Evolutionary conservation across 2,888 invertebrate genomes (phyloP).

Genomic region (Sericinus montela): DNA sequence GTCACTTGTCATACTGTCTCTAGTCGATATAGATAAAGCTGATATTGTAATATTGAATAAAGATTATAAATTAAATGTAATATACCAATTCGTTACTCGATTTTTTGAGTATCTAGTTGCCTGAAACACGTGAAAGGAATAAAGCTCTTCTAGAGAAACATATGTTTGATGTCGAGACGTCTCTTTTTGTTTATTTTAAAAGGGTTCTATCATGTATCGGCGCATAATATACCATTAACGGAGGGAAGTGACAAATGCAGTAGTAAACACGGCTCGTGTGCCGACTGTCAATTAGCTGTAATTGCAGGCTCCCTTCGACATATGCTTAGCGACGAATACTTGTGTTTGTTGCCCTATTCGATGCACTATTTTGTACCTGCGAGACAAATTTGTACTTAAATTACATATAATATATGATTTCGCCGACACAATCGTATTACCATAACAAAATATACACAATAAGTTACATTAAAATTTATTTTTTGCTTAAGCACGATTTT

Average conservation of each 20-base stretch:
- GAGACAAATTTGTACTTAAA: neutral
- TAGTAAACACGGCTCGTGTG: slow-evolving; percentile 57
- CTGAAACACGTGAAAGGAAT: slow-evolving; percentile 1
- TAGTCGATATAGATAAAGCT: slow-evolving; percentile 8
- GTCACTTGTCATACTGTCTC: slow-evolving; percentile 22
- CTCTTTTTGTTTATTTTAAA: slow-evolving; percentile 43
- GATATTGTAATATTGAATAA: neutral
- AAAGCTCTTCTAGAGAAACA: neutral
- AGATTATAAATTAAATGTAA: slow-evolving; percentile 5
- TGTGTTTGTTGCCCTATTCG: slow-evolving; percentile 64
- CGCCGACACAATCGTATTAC: too few relatives aligned
- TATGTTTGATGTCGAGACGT: neutral
- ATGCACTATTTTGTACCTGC: slow-evolving; percentile 30
- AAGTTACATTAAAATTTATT: too few relatives aligned
- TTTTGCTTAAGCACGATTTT: too few relatives aligned
- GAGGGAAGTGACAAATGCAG: slow-evolving; percentile 70
- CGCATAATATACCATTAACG: slow-evolving; percentile 58
- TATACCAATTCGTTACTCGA: slow-evolving; percentile 11
- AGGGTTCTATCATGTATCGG: slow-evolving; percentile 41
- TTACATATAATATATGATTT: too few relatives aligned
- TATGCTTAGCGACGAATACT: slow-evolving; percentile 60
- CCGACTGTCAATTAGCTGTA: slow-evolving; percentile 67
- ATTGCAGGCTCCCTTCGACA: slow-evolving; percentile 60
- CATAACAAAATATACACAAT: too few relatives aligned
- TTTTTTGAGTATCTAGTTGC: neutral